Evolutionary conservation across 2,888 invertebrate species (phyloP).

Genomic region (Pseudanteris insignis): DNA sequence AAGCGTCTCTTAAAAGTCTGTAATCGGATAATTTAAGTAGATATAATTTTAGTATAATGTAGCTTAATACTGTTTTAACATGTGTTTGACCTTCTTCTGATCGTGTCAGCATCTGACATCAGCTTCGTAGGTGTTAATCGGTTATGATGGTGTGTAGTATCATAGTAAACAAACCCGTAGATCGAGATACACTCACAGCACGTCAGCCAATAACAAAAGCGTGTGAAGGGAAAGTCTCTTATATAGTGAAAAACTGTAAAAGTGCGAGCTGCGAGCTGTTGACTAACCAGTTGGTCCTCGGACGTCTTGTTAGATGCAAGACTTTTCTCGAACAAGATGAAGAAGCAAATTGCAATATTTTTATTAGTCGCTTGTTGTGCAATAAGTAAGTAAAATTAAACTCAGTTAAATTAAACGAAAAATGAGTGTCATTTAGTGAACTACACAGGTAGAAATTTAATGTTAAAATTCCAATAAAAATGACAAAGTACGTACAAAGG

Average conservation of each 20-base stretch:
- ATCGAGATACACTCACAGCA: neutral
- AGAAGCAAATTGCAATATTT: constrained; percentile 1
- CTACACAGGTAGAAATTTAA: too few species aligned
- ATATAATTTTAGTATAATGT: constrained; percentile 11
- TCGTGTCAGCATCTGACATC: constrained; percentile 31
- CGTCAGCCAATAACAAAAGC: constrained; percentile 19
- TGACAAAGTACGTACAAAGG: too few species aligned
- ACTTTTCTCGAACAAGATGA: neutral
- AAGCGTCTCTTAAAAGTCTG: neutral
- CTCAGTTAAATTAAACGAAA: neutral
- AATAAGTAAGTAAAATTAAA: constrained; percentile 7
- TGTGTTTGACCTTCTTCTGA: constrained; percentile 24
- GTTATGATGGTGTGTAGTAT: constrained; percentile 4
- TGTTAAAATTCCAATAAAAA: too few species aligned
- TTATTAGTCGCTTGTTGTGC: constrained; percentile 3
- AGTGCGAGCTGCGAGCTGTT: too few species aligned
- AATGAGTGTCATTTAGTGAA: too few species aligned
- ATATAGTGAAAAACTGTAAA: neutral
- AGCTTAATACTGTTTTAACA: constrained; percentile 9
- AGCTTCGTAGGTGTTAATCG: constrained; percentile 1
- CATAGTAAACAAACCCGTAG: constrained; percentile 9
- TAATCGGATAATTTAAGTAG: constrained; percentile 3
- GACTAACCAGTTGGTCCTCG: constrained; percentile 15
- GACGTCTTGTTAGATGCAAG: constrained; percentile 15
- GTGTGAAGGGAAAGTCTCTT: constrained; percentile 27